Conservation (phyloP, 2,888 invertebrate genomes). For the Agrotis ipsilon region DNA sequence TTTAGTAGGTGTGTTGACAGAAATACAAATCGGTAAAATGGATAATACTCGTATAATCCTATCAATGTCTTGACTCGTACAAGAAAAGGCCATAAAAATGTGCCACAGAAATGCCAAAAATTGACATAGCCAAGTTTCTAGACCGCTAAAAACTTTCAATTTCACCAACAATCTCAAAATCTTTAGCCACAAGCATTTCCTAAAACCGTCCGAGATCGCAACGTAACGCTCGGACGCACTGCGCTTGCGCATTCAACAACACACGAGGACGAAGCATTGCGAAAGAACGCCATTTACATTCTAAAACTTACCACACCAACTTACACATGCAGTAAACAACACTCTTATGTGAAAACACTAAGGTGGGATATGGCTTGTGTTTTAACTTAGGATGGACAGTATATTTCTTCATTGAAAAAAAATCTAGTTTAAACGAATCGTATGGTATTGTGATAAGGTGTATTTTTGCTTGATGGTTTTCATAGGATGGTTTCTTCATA, state of each 20-base stretch:
- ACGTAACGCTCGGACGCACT: conserved; percentile 69
- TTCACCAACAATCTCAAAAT: conserved; percentile 14
- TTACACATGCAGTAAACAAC: conserved; percentile 3
- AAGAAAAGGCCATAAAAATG: not conserved
- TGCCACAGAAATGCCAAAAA: not conserved
- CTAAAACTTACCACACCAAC: conserved; percentile 53
- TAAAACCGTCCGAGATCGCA: conserved; percentile 66
- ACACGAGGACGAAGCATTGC: conserved; percentile 72
- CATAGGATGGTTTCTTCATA: conserved; percentile 51
- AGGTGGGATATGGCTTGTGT: conserved; percentile 20
- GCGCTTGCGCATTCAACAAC: conserved; percentile 61
- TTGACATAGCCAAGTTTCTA: not conserved
- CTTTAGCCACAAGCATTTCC: conserved; percentile 52
- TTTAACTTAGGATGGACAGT: conserved; percentile 25
- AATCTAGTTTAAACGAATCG: conserved; percentile 21
- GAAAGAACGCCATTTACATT: conserved; percentile 65
- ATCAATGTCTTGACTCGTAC: no score
- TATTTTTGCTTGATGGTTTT: conserved; percentile 24
- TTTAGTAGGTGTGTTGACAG: no score
- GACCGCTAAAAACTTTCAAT: not conserved
- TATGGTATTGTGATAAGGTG: conserved; percentile 23
- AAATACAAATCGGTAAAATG: no score
- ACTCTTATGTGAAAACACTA: conserved; percentile 15
- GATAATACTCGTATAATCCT: no score
- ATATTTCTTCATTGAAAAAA: conserved; percentile 46